Evolutionary conservation across 1,140 invertebrate species (phyloP).

Genomic region (Acyrthosiphon pisum): DNA sequence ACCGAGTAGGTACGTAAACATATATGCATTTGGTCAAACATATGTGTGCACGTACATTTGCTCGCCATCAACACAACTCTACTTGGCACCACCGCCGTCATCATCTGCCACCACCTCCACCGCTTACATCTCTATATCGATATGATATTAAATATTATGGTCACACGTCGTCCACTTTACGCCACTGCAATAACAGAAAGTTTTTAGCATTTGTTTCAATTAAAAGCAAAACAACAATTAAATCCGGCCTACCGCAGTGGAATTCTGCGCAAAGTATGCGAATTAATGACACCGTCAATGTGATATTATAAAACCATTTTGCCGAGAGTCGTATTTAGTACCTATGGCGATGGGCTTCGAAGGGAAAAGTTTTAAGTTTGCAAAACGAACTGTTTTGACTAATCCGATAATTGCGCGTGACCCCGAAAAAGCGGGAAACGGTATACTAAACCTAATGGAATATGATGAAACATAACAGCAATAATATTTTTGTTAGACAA

Average conservation of each 20-base stretch:
- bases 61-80: neutral
- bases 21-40: neutral
- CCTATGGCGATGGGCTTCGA: neutral
- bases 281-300: neutral
- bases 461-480: neutral
- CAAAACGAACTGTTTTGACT: slow-evolving; percentile 16
- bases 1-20: neutral
- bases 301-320: neutral
- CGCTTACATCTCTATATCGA: neutral
- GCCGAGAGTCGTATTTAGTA: neutral
- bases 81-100: neutral
- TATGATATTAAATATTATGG: neutral
- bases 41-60: neutral
- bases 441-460: neutral
- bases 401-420: slow-evolving; percentile 21
- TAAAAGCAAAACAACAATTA: neutral
- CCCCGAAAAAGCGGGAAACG: neutral
- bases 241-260: neutral
- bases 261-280: neutral
- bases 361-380: neutral
- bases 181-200: neutral
- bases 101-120: neutral
- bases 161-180: neutral
- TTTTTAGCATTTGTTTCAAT: neutral
- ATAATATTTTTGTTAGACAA: neutral